Evolutionary conservation across 2,888 invertebrate species (phyloP), one percentile per base, ranked within the genome.

Genomic region (Sminthurinus aureus): DNA sequence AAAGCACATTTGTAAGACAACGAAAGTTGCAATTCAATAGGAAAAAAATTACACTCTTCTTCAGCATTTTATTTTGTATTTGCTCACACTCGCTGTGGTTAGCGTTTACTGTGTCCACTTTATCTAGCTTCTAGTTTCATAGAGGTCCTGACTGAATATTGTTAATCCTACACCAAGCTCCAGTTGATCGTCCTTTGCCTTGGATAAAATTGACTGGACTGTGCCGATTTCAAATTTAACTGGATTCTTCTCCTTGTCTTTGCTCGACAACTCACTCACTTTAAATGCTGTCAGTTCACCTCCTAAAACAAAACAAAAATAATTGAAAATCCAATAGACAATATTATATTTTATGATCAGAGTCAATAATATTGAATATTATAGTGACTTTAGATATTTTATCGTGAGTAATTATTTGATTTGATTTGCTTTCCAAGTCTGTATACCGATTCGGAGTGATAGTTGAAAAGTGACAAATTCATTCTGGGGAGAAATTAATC

Each of bases 121-220:
- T n/a, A n/a, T n/a, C n/a, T n/a, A n/a, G n/a, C n/a, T n/a, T n/a
- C n/a, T n/a, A n/a, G 73, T 73, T 22, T 83, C 83, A 73, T 73
- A 83, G n/a, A 69, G 79, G 26, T 83, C 83, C 58, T 83, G 83
- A 64, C 38, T 79, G 38, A 83, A 83, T n/a, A 83, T 26, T 15
- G 78, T 69, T 38, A 83, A 58, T 8, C 20, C 24, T 15, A 83
- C 3, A 20, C 74, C 79, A 38, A 83, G 71, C 38, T 83, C 58
- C 0, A 83, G 73, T 11, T 69, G 51, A n/a, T 71, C 75, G 38
- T 79, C 52, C 22, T 15, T 22, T 13, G 82, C 26, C 64, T 79
- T 78, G 22, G 20, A 15, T 15, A 83, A 50, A 8, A 83, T 0
- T 2, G 78, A 73, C 18, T 83, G 51, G 11, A 64, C 67, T 73